Evolutionary conservation across 2,797 vertebrate species (phyloP), one percentile per base, ranked within the genome.

Genomic region (Sebastes hopkinsi): DNA sequence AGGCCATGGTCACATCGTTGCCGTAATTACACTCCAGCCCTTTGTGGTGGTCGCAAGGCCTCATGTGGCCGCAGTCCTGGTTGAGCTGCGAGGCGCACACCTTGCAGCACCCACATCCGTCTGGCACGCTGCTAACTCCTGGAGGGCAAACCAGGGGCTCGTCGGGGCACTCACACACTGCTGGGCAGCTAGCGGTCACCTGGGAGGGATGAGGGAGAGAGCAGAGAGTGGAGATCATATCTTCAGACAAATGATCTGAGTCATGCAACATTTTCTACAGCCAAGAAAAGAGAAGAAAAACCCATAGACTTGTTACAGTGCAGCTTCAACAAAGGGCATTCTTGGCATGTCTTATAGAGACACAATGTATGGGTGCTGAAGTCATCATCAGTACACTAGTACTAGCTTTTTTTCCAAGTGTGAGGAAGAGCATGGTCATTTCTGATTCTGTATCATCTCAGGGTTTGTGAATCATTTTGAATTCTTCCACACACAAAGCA

Each of bases 1-100:
- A 86, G 70, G 75, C 86, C 67, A 91, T 78, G 61, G 85, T 89
- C 69, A 94, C 89, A 23, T 96, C 93, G 2, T 96, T 96, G 82
- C 96, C 96, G 4, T 94, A 95, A 84, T 97, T 96, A 84, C 96
- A 97, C 89, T 96, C 94, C 83, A 97, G 94, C 50, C 96, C 96
- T 91, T 96, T 96, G 92, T 96, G 94, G 87, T 93, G 95, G 80
- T 96, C 96, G 27, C 96, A 97, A 11, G 95, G 96, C 58, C 77
- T 92, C 5, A 10, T 50, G 25, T 73, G 72, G 73, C 89, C 83
- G 72, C 96, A 97, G 90, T 96, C 95, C 65, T 96, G 94, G 77
- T 96, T 95, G 2, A 96, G 95, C 87, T 96, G 96, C 8, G 92
- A 92, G 0, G 96, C 94, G 11, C 96, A 96, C 87, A 96, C 94